These are phyloP conservation scores for Cantharis rufa DNA, from an alignment of 2,888 invertebrate genomes.

Conservation along the genomic window DNA sequence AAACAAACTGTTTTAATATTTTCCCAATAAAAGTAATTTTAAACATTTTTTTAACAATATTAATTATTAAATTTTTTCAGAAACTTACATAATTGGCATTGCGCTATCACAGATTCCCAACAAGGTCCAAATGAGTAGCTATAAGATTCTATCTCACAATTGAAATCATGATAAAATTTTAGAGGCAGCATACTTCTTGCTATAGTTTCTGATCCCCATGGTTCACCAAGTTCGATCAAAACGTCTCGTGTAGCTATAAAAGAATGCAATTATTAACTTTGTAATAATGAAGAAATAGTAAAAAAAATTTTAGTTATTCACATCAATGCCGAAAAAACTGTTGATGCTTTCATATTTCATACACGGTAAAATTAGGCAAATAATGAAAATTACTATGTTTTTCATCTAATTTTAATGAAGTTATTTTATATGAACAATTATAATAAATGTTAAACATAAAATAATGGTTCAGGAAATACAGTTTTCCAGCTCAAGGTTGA, in stretches of 20 bases:
- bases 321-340: too few relatives aligned
- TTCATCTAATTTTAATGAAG: too few relatives aligned
- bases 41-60: too few relatives aligned
- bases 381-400: too few relatives aligned
- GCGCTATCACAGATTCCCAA: slow-evolving; percentile 97
- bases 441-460: neutral
- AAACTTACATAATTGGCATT: slow-evolving; percentile 74
- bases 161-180: slow-evolving; percentile 97
- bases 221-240: slow-evolving; percentile 77
- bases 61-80: too few relatives aligned
- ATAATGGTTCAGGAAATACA: neutral
- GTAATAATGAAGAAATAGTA: neutral
- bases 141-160: slow-evolving; percentile 87
- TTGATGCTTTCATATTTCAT: too few relatives aligned
- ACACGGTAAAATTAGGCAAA: too few relatives aligned
- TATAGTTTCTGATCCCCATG: slow-evolving; percentile 81
- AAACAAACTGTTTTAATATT: too few relatives aligned
- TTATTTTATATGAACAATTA: too few relatives aligned
- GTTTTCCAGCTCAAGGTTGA: neutral
- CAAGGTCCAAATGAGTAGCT: slow-evolving; percentile 97
- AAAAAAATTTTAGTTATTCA: too few relatives aligned
- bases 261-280: neutral
- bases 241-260: slow-evolving; percentile 75
- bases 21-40: too few relatives aligned
- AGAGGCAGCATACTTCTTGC: slow-evolving; percentile 92